A percentile compares a stretch with the other conserved stretches of the same genome.
These are phyloP conservation scores for Platycheirus albimanus DNA, from an alignment of 2,888 invertebrate species.

Conservation along the genomic window DNA sequence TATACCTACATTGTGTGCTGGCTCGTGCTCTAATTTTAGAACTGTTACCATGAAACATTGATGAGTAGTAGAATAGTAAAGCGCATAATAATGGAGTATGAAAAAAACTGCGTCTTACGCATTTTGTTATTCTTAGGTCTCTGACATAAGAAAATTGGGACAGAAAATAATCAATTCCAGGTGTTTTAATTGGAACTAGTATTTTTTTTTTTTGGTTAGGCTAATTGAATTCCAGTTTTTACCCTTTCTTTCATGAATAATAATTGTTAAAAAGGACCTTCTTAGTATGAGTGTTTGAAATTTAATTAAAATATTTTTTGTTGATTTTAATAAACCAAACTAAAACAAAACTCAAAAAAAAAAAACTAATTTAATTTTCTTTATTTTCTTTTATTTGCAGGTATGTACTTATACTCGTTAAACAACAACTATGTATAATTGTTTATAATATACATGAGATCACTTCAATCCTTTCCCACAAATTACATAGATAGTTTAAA, in stretches of 20 bases:
- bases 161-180: constrained; percentile 60
- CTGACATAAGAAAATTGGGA: constrained; percentile 21
- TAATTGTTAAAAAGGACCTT: constrained; percentile 51
- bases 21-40: constrained; percentile 66
- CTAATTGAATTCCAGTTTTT: constrained; percentile 47
- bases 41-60: constrained; percentile 67
- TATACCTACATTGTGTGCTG: constrained; percentile 13
- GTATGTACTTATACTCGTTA: constrained; percentile 61
- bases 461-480: constrained; percentile 67
- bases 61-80: constrained; percentile 57
- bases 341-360: constrained; percentile 29
- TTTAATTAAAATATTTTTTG: constrained; percentile 62
- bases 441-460: constrained; percentile 57
- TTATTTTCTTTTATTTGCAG: constrained; percentile 60
- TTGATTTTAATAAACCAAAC: constrained; percentile 8
- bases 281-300: constrained; percentile 35
- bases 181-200: constrained; percentile 58
- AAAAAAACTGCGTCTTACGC: constrained; percentile 27
- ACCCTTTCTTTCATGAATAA: constrained; percentile 39
- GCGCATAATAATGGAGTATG: not conserved
- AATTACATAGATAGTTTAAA: constrained; percentile 58
- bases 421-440: constrained; percentile 51
- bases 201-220: constrained; percentile 9
- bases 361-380: constrained; percentile 65
- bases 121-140: constrained; percentile 20